A percentile compares a stretch with the other conserved stretches of the same genome.
phyloP scores from a whole-genome alignment of 37 sponge, comb jelly and placozoan species.

The Haliclona indistincta region DNA sequence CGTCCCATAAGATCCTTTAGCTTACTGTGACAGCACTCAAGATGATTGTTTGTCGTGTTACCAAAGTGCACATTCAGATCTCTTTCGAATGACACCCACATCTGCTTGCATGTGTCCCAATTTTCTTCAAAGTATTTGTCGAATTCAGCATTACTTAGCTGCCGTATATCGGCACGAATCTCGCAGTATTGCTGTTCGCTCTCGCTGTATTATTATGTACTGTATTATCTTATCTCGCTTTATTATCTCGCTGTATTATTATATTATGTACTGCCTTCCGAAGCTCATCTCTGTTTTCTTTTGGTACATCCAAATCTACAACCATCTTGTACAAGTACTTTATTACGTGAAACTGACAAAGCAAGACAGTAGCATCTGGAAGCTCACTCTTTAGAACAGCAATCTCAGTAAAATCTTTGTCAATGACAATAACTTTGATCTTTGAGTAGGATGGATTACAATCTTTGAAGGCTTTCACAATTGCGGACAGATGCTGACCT shows the following conservation, averaged over 20 bases:
- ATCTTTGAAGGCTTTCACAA: conserved; percentile 20
- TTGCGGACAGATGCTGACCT: not conserved
- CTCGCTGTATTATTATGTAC: no score
- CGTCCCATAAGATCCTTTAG: conserved; percentile 7
- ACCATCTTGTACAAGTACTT: conserved; percentile 15
- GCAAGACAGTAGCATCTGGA: conserved; percentile 11
- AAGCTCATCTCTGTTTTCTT: not conserved
- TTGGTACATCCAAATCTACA: not conserved
- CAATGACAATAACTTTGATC: conserved; percentile 9
- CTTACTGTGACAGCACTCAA: conserved; percentile 25
- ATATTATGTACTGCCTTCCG: no score
- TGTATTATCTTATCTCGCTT: no score
- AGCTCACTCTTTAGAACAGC: conserved; percentile 16
- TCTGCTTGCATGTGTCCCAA: conserved; percentile 22
- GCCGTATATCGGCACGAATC: no score
- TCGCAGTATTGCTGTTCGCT: no score
- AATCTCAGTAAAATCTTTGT: conserved; percentile 29
- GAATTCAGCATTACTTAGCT: not conserved
- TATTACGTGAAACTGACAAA: conserved; percentile 31
- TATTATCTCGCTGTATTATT: no score
- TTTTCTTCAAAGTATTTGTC: conserved; percentile 2
- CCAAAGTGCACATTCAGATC: conserved; percentile 8
- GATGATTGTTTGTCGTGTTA: conserved; percentile 22
- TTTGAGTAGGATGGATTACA: not conserved
- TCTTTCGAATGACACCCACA: conserved; percentile 20